Percentiles rank a stretch among this genome's conserved stretches.
Evolutionary conservation across 2,797 vertebrate genomes (phyloP).

Genomic region (Spondyliosoma cantharus): DNA sequence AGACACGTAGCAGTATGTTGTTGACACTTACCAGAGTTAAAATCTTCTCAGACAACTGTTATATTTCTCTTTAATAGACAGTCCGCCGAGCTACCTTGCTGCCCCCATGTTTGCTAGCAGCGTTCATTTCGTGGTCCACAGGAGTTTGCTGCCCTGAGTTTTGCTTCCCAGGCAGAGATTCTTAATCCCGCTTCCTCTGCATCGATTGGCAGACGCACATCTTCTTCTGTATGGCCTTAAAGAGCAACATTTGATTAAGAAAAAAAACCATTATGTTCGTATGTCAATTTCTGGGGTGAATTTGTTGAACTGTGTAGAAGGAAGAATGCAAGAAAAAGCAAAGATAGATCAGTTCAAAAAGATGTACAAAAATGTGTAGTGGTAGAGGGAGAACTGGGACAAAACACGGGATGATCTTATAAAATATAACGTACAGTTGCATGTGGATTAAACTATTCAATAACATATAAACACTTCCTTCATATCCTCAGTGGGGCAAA

Average conservation of each 20-base stretch:
- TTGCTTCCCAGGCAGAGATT: slow-evolving; percentile 25
- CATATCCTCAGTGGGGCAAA: too few relatives aligned
- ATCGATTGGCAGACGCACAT: background rate
- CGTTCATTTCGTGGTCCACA: accelerated
- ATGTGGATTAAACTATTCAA: too few relatives aligned
- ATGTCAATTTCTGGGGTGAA: too few relatives aligned
- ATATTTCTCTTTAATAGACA: background rate
- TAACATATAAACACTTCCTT: too few relatives aligned
- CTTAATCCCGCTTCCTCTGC: background rate
- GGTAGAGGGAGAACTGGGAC: too few relatives aligned
- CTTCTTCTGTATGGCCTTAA: background rate
- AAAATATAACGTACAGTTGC: background rate
- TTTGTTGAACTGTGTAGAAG: too few relatives aligned
- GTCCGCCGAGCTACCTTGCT: background rate
- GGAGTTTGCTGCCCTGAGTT: background rate
- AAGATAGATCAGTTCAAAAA: too few relatives aligned
- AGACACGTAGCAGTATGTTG: background rate
- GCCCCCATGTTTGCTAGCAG: background rate
- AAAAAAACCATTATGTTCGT: too few relatives aligned
- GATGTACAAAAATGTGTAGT: too few relatives aligned
- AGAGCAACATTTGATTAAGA: too few relatives aligned
- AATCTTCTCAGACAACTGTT: background rate
- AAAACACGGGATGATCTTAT: too few relatives aligned
- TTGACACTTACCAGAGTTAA: background rate
- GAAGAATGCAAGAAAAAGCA: too few relatives aligned